Evolutionary conservation across 2,797 vertebrate genomes (phyloP).

Genomic region (Sternotherus odoratus): DNA sequence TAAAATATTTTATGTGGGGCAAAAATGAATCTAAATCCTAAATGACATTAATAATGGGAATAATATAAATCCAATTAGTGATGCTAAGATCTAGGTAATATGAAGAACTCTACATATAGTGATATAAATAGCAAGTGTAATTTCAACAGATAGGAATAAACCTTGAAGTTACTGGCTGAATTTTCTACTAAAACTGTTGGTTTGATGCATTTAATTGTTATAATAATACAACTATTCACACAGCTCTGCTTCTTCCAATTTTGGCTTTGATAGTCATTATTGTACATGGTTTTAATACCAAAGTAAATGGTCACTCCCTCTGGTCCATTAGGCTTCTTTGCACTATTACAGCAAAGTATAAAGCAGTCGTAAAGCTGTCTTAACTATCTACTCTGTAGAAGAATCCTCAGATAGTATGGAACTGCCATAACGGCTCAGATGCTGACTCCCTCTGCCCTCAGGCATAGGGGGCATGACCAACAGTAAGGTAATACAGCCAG

Average conservation of each 20-base stretch:
- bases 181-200: slow-evolving; percentile 17
- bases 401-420: neutral
- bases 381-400: neutral
- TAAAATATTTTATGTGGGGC: neutral
- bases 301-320: neutral
- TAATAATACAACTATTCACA: neutral
- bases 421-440: neutral
- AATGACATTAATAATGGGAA: slow-evolving; percentile 26
- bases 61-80: slow-evolving; percentile 34
- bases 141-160: slow-evolving; percentile 25
- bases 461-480: neutral
- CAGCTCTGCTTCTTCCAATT: slow-evolving; percentile 31
- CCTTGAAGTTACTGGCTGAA: neutral
- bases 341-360: neutral
- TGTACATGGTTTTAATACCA: slow-evolving; percentile 9
- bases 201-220: slow-evolving; percentile 21
- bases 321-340: rapidly evolving
- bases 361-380: neutral
- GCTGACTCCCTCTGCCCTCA: neutral
- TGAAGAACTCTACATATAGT: neutral
- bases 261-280: slow-evolving; percentile 31
- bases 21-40: neutral
- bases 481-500: neutral
- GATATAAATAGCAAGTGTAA: slow-evolving; percentile 40
- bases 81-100: neutral